Conservation (phyloP, 2,888 invertebrate species). For the Dichetophora obliterata region DNA sequence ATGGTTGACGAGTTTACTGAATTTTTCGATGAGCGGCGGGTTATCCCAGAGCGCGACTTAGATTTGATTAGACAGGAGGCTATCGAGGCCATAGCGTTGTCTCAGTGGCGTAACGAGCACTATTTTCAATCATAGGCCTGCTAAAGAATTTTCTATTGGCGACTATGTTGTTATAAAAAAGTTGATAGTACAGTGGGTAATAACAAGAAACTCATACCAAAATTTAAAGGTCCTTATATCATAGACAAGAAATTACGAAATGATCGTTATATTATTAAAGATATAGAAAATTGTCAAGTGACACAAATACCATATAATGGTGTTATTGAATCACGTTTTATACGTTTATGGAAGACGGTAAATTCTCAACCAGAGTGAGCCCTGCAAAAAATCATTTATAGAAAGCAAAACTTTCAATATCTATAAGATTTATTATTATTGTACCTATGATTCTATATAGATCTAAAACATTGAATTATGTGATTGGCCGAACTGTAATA, state of each 20-base stretch:
- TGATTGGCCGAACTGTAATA: too few species aligned
- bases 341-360: too few species aligned
- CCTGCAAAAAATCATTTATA: too few species aligned
- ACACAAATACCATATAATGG: too few species aligned
- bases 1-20: conserved; percentile 14
- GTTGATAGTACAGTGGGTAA: conserved; percentile 48
- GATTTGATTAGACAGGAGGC: conserved; percentile 14
- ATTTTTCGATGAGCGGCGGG: neutral
- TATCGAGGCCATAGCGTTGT: conserved; percentile 34
- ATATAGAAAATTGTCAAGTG: too few species aligned
- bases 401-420: too few species aligned
- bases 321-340: too few species aligned
- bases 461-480: too few species aligned
- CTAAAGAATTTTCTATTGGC: conserved; percentile 12
- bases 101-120: conserved; percentile 34
- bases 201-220: conserved; percentile 45
- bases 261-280: too few species aligned
- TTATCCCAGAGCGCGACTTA: neutral
- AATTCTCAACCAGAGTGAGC: too few species aligned
- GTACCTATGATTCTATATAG: too few species aligned
- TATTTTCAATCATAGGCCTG: conserved; percentile 16
- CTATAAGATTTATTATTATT: too few species aligned
- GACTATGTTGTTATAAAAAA: conserved; percentile 50
- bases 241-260: conserved; percentile 49
- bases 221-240: conserved; percentile 42